Percentiles rank a stretch among this genome's conserved stretches.
Conservation (phyloP, 2,113 vertebrate species). For the Nicator chloris region DNA sequence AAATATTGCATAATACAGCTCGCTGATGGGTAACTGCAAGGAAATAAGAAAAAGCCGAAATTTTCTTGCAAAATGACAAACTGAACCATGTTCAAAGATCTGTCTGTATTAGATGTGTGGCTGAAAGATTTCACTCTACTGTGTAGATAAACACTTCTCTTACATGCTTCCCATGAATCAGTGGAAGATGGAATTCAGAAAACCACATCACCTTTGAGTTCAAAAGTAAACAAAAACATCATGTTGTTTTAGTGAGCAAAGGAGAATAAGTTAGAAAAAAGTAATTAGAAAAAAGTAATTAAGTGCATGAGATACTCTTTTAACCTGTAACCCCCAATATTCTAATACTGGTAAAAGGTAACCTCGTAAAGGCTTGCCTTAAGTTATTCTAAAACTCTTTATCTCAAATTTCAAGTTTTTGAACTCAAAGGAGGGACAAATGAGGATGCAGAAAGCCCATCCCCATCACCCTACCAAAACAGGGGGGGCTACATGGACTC, state of each 20-base stretch:
- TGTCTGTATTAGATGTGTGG: background rate
- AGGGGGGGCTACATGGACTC: rapidly evolving
- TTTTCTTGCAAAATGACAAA: background rate
- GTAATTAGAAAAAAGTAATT: background rate
- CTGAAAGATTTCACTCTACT: conserved; percentile 15
- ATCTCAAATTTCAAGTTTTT: background rate
- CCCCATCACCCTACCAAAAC: background rate
- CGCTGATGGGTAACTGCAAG: background rate
- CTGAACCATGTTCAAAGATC: background rate
- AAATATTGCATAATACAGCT: background rate
- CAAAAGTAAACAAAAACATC: background rate
- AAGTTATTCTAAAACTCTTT: background rate
- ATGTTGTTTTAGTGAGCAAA: background rate
- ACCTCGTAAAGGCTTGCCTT: background rate
- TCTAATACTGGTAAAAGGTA: background rate
- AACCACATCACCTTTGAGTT: background rate
- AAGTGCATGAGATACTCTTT: background rate
- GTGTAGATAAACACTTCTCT: background rate
- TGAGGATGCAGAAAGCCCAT: background rate
- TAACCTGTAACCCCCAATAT: background rate
- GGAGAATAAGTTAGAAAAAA: background rate
- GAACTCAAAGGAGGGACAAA: background rate
- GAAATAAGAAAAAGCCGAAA: background rate
- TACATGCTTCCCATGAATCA: background rate
- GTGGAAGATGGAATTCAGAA: background rate